Evolutionary conservation across 1,140 invertebrate genomes (phyloP).

Genomic region (Carposina sasakii): DNA sequence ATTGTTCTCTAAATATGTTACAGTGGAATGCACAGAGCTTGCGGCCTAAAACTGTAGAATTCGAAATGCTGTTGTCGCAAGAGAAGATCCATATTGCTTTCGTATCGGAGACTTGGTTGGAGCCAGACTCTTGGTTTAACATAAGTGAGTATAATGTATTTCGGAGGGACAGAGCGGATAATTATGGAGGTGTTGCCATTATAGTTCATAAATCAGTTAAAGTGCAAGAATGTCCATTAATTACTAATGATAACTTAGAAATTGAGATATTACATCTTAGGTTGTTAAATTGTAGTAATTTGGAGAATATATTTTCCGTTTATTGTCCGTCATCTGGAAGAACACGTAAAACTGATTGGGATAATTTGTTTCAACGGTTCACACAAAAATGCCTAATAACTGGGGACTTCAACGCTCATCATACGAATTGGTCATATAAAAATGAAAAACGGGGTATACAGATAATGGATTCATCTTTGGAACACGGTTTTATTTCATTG

Average conservation of each 20-base stretch:
- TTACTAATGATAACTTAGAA: neutral
- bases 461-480: neutral
- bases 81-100: slow-evolving; percentile 10
- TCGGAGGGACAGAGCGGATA: slow-evolving; percentile 1
- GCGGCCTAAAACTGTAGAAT: neutral
- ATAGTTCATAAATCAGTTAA: neutral
- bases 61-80: slow-evolving; percentile 4
- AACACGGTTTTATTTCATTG: neutral
- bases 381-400: neutral
- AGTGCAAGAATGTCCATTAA: neutral
- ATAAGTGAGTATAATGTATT: slow-evolving; percentile 7
- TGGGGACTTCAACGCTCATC: neutral
- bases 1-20: neutral
- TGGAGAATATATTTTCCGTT: slow-evolving; percentile 2
- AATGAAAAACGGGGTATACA: neutral
- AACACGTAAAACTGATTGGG: slow-evolving; percentile 4
- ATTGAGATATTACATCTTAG: slow-evolving; percentile 1
- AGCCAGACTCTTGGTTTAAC: neutral
- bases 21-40: slow-evolving; percentile 9
- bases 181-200: slow-evolving; percentile 4
- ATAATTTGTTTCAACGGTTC: neutral
- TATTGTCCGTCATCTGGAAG: slow-evolving; percentile 2
- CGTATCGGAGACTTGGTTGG: slow-evolving; percentile 7
- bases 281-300: neutral
- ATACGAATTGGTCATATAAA: slow-evolving; percentile 6